These are phyloP conservation scores for Escarpia spicata DNA, from an alignment of 2,888 invertebrate species.

Conservation along the genomic window DNA sequence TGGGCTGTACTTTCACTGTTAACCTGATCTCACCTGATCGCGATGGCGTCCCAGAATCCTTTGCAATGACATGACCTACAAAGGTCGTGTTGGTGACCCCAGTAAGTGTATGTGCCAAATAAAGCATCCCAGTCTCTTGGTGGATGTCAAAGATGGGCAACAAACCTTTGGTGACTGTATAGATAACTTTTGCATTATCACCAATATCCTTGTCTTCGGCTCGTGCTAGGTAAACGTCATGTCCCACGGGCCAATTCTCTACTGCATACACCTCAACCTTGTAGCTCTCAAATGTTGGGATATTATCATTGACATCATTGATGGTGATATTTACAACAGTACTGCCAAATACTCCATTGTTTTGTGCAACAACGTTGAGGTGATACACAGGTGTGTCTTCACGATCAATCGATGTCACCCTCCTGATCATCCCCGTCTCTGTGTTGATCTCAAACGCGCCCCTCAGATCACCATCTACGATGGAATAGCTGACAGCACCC, in stretches of 20 bases:
- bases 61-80: constrained; percentile 49
- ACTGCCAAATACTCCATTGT: constrained; percentile 79
- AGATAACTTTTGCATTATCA: constrained; percentile 83
- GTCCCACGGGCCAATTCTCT: constrained; percentile 92
- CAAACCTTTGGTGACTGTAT: constrained; percentile 82
- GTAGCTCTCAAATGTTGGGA: constrained; percentile 71
- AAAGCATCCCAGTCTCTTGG: constrained; percentile 87
- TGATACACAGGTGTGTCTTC: constrained; percentile 82
- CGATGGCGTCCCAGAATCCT: constrained; percentile 52
- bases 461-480: constrained; percentile 82
- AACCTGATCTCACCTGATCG: constrained; percentile 47
- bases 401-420: constrained; percentile 83
- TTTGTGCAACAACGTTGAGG: constrained; percentile 82
- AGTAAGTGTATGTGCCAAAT: constrained; percentile 77
- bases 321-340: constrained; percentile 84
- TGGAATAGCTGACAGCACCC: constrained; percentile 60
- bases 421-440: constrained; percentile 80
- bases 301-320: constrained; percentile 90
- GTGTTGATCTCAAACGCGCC: constrained; percentile 84
- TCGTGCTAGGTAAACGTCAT: constrained; percentile 87
- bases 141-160: constrained; percentile 83
- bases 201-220: constrained; percentile 90
- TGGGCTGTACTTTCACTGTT: constrained; percentile 77
- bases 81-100: constrained; percentile 37
- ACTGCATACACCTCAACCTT: constrained; percentile 74